These are phyloP conservation scores for Phasianus colchicus DNA, from an alignment of 2,113 vertebrate species.

Conservation along the genomic window DNA sequence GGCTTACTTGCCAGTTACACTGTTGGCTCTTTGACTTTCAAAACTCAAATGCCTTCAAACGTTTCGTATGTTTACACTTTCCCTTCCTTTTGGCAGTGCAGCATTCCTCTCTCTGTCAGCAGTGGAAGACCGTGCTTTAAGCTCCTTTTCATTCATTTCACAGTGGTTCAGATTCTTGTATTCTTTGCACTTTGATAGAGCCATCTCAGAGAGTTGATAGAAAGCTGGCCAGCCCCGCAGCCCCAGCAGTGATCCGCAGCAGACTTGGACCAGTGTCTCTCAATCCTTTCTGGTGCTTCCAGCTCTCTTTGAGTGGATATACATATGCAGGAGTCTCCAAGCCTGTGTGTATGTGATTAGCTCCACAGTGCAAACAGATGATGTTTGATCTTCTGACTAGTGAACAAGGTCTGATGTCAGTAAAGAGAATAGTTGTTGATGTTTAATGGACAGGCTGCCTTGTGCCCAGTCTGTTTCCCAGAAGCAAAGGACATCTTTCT, in stretches of 20 bases:
- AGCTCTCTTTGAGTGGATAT: neutral
- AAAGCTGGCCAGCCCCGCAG: constrained; percentile 28
- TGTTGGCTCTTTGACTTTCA: neutral
- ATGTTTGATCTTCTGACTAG: constrained; percentile 48
- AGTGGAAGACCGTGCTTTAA: neutral
- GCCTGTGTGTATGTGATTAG: neutral
- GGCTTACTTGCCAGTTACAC: neutral
- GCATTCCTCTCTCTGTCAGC: neutral
- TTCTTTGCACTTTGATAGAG: constrained; percentile 13
- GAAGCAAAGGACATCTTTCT: neutral
- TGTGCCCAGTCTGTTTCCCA: neutral
- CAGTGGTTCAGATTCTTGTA: neutral
- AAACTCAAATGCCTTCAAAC: neutral
- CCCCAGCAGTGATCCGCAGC: neutral
- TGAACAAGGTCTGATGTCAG: neutral
- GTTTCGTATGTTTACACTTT: neutral
- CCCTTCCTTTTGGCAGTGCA: neutral
- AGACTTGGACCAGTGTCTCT: neutral
- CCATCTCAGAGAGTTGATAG: constrained; percentile 16
- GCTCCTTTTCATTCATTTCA: neutral
- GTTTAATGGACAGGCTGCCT: neutral
- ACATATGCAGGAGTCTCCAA: neutral
- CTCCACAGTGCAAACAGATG: constrained; percentile 41
- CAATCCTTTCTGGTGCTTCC: constrained; percentile 18
- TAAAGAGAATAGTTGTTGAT: neutral